These are phyloP conservation scores for Hoplodrina ambigua DNA, from an alignment of 2,888 invertebrate genomes.

Conservation along the genomic window DNA sequence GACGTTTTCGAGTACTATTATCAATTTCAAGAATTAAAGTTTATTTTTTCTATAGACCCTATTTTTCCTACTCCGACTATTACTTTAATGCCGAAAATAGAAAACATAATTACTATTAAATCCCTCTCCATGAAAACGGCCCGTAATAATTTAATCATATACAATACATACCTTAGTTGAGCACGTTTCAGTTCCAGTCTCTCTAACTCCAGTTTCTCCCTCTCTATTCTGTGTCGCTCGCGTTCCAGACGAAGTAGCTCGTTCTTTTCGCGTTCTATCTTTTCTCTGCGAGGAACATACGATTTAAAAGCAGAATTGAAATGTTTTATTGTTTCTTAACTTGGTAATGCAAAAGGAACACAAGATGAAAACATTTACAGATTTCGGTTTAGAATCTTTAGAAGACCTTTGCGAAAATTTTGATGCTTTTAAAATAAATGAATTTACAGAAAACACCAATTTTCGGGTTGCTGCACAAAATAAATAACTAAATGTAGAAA, in stretches of 20 bases:
- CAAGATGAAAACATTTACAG: no score
- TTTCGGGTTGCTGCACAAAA: not conserved
- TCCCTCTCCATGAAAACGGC: not conserved
- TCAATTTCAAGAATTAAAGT: no score
- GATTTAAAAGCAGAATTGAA: not conserved
- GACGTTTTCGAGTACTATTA: no score
- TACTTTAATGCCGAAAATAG: no score
- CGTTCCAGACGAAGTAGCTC: slow-evolving; percentile 95
- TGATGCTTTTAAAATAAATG: no score
- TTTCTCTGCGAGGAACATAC: slow-evolving; percentile 89
- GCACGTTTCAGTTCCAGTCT: slow-evolving; percentile 95
- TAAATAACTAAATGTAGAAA: not conserved
- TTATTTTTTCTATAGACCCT: no score
- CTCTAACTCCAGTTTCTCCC: slow-evolving; percentile 94
- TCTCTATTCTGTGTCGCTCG: slow-evolving; percentile 94
- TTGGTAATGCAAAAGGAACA: no score
- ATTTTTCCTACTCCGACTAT: no score
- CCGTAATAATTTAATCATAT: not conserved
- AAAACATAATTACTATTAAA: no score
- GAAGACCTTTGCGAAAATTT: not conserved
- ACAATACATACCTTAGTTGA: slow-evolving; percentile 91
- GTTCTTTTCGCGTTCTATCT: slow-evolving; percentile 96
- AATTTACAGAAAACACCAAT: no score
- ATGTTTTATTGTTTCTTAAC: not conserved
- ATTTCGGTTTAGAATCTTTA: no score